Percentiles rank a stretch among this genome's conserved stretches.
Evolutionary conservation across 2,113 vertebrate genomes (phyloP).

Genomic region (Hyperoodon ampullatus): DNA sequence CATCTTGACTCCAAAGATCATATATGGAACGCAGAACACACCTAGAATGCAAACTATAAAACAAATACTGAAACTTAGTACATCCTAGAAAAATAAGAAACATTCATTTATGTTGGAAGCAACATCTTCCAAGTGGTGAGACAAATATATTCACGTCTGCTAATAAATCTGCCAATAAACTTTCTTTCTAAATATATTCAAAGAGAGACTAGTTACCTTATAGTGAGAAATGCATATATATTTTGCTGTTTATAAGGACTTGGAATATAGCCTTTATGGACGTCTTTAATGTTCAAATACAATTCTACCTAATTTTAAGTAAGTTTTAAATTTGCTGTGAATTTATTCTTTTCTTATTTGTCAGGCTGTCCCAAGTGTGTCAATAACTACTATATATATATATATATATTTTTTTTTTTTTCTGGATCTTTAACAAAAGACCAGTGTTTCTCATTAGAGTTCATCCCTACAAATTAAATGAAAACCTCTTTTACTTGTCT

Average conservation of each 20-base stretch:
- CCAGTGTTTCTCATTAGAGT: not conserved
- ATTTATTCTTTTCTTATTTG: constrained; percentile 12
- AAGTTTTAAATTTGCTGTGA: not conserved
- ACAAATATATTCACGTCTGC: constrained; percentile 42
- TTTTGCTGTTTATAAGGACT: not conserved
- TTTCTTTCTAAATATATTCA: constrained; percentile 22
- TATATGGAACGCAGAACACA: constrained; percentile 20
- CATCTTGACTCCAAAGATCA: constrained; percentile 45
- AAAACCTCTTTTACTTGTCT: not conserved
- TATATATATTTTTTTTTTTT: not conserved
- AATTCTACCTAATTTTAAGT: not conserved
- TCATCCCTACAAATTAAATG: constrained; percentile 1
- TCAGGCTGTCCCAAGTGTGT: not conserved
- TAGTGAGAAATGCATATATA: not conserved
- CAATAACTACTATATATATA: not conserved
- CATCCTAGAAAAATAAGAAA: constrained; percentile 23
- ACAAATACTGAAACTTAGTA: constrained; percentile 1
- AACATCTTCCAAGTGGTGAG: constrained; percentile 31
- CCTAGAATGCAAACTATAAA: constrained; percentile 47
- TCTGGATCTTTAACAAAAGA: not conserved
- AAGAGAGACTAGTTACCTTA: not conserved
- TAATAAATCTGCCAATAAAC: constrained; percentile 32
- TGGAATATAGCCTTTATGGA: not conserved
- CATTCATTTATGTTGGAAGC: not conserved
- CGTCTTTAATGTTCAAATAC: not conserved